Percentiles rank a stretch among this genome's conserved stretches.
Conservation (phyloP, 92 coral and sea anemone species). For the Actinostola sp. region DNA sequence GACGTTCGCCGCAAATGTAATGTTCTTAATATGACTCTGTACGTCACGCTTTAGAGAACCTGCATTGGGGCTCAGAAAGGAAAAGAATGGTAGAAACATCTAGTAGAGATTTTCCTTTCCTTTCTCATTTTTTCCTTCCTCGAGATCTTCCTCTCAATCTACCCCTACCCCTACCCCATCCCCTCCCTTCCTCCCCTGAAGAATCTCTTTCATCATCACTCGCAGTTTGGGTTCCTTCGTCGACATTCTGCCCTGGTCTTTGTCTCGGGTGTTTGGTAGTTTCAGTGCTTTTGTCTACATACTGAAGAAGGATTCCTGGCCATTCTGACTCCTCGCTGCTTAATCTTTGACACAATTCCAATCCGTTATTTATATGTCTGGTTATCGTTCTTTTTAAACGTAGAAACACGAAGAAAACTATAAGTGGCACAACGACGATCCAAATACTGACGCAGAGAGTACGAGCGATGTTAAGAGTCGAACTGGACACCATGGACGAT, state of each 20-base stretch:
- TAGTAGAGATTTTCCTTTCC: no score
- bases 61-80: no score
- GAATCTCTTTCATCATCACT: not conserved
- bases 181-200: not conserved
- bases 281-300: conserved; percentile 1
- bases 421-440: conserved; percentile 1
- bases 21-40: no score
- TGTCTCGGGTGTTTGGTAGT: not conserved
- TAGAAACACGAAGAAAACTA: not conserved
- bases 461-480: not conserved
- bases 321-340: no score
- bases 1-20: no score
- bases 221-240: not conserved
- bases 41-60: no score
- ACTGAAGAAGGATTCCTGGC: no score
- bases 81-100: no score
- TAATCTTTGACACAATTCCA: no score
- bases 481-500: no score
- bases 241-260: not conserved
- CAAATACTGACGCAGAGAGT: not conserved
- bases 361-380: not conserved
- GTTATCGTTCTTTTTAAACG: not conserved
- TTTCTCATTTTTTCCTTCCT: not conserved
- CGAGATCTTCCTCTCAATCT: not conserved
- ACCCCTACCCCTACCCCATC: conserved; percentile 3